Conservation (phyloP, 2,113 vertebrate genomes). For the Epinephelus moara region DNA sequence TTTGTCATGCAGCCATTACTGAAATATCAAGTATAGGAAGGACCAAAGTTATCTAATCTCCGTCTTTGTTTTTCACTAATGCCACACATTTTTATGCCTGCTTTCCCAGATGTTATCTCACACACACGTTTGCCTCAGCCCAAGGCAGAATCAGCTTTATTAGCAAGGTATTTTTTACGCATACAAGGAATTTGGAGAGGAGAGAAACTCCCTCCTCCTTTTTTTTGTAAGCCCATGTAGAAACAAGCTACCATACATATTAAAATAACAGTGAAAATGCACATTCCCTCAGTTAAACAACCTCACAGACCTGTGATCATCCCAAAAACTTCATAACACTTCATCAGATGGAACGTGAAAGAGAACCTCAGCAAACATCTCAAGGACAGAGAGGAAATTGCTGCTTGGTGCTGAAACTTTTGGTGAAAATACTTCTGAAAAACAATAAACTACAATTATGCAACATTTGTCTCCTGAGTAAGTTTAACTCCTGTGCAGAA, state of each 20-base stretch:
- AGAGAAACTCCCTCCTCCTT: not conserved
- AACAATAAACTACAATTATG: not conserved
- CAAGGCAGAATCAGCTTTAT: not conserved
- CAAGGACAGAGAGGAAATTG: not conserved
- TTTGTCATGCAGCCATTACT: not conserved
- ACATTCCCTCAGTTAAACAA: not conserved
- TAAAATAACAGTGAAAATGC: not conserved
- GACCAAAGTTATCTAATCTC: too few relatives aligned
- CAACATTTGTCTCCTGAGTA: not conserved
- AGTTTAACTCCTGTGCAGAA: not conserved
- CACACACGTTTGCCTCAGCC: not conserved
- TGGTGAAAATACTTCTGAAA: not conserved
- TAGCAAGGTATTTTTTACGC: not conserved
- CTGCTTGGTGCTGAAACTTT: not conserved
- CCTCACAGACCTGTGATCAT: not conserved
- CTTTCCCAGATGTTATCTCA: not conserved
- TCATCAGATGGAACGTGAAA: not conserved
- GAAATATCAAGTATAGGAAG: not conserved
- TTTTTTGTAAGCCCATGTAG: not conserved
- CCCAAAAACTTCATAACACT: not conserved
- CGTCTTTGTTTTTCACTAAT: not conserved
- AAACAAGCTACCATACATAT: not conserved
- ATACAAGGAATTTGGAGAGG: not conserved
- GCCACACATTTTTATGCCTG: not conserved
- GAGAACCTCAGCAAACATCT: not conserved